Evolutionary conservation across 2,888 invertebrate species (phyloP), one percentile per base, ranked within the genome.

Genomic region (Frankliniella intonsa): DNA sequence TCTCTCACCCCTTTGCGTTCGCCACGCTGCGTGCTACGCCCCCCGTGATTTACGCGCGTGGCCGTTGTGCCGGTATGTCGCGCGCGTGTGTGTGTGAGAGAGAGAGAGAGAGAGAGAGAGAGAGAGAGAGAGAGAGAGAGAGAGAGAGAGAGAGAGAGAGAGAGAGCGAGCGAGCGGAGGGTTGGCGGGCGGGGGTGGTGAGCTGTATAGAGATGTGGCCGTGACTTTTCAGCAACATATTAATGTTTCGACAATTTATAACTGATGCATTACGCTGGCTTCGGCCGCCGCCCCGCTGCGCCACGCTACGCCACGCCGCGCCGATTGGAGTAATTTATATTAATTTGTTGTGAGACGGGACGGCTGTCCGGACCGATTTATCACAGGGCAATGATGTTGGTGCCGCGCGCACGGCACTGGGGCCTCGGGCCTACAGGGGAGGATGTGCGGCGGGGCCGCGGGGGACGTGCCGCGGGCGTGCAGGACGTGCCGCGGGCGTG

Each of bases 241-340:
- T 76, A 76, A 76, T 76, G 69, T 76, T 76, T 22, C 22, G 69
- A 22, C 69, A 76, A 76, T 76, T 76, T 76, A 76, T 76, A 76
- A 76, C 69, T 22, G 69, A 76, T 76, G 69, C 69, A 76, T 76
- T 25, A 76, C 69, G 69, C 69, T 76, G 69, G 62, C 55, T 17
- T 14, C 62, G 62, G 62, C 55, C 69, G 69, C 10, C 55, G 55
- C 55, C 38, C 38, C 55, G 62, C 62, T 3, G 62, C 25, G 69
- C 69, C 69, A 22, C 69, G 22, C 25, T n/a, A n/a, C n/a, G n/a
- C n/a, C n/a, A n/a, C 25, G 69, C 69, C 69, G 69, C 69, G 22
- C 25, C 69, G 69, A 76, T 76, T 76, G 69, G 69, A 76, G 69
- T 76, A 76, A 76, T 76, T 76, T 76, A 76, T 76, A 22, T 76